Conservation (phyloP, 2,888 invertebrate species). For the Griposia aprilina region DNA sequence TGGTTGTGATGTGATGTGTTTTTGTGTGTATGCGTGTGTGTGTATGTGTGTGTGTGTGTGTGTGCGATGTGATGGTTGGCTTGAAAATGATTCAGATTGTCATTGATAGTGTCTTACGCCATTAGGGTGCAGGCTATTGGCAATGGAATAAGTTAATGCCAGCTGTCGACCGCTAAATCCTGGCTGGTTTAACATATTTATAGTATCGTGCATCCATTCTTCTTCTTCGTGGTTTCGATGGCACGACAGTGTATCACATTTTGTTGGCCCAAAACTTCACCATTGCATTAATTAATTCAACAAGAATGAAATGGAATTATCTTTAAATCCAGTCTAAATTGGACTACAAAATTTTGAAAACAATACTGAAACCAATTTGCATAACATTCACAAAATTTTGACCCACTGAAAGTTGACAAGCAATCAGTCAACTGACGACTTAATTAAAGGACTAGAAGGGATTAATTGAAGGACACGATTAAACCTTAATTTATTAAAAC, state of each 20-base stretch:
- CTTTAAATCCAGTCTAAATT: not conserved
- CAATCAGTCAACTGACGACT: not conserved
- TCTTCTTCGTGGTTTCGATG: not conserved
- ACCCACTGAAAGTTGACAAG: not conserved
- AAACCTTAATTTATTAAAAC: constrained; percentile 4
- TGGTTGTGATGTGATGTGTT: too few relatives aligned
- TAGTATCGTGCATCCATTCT: not conserved
- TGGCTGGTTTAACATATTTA: too few relatives aligned
- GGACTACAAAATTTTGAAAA: not conserved
- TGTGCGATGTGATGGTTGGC: too few relatives aligned
- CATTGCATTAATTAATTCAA: not conserved
- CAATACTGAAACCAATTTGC: not conserved
- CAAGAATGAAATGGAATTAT: not conserved
- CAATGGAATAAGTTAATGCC: too few relatives aligned
- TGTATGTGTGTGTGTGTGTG: too few relatives aligned
- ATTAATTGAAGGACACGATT: constrained; percentile 3
- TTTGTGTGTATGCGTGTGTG: too few relatives aligned
- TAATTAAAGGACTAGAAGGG: not conserved
- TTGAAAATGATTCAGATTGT: too few relatives aligned
- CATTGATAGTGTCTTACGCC: too few relatives aligned
- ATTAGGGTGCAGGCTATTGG: too few relatives aligned
- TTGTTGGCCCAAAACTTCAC: not conserved
- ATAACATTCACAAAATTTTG: not conserved
- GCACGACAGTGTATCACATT: not conserved
- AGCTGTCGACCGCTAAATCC: too few relatives aligned